phyloP scores from a whole-genome alignment of 2,888 invertebrate genomes.

The Drosophila picticornis region DNA sequence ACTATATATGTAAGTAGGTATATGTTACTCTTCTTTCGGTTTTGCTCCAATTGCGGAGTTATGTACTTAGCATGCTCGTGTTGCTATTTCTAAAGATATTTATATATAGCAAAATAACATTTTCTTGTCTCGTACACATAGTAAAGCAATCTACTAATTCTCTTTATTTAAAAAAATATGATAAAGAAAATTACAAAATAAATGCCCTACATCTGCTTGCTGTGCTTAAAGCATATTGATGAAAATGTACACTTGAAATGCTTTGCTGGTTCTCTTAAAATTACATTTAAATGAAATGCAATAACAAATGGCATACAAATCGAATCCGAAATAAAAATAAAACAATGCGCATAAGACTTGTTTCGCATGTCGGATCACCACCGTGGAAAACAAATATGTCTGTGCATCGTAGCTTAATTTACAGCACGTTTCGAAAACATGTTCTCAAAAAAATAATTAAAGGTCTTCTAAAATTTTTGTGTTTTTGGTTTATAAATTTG shows the following conservation, averaged over 20 bases:
- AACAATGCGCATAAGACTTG: conserved; percentile 42
- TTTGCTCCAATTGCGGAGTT: conserved; percentile 24
- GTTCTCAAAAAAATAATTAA: conserved; percentile 1
- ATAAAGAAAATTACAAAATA: conserved; percentile 53
- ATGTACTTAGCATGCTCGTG: conserved; percentile 34
- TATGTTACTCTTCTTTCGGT: conserved; percentile 48
- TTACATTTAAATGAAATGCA: conserved; percentile 50
- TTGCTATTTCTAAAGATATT: conserved; percentile 59
- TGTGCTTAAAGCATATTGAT: conserved; percentile 73
- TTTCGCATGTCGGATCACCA: conserved; percentile 34
- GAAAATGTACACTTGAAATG: conserved; percentile 75
- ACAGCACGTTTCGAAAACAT: conserved; percentile 39
- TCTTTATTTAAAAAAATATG: conserved; percentile 33
- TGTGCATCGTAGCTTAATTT: conserved; percentile 37
- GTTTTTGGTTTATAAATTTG: conserved; percentile 45
- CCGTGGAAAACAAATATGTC: conserved; percentile 1
- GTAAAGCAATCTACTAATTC: conserved; percentile 62
- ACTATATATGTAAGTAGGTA: conserved; percentile 74
- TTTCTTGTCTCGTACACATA: conserved; percentile 48
- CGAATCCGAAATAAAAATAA: conserved; percentile 19
- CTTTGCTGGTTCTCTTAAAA: conserved; percentile 60
- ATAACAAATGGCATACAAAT: conserved; percentile 53
- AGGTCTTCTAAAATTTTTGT: conserved; percentile 5
- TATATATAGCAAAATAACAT: conserved; percentile 59
- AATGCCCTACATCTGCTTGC: conserved; percentile 51